Percentiles rank a stretch among this genome's conserved stretches.
These are phyloP conservation scores for Habrosyne pyritoides DNA, from an alignment of 2,888 invertebrate genomes.

Conservation along the genomic window DNA sequence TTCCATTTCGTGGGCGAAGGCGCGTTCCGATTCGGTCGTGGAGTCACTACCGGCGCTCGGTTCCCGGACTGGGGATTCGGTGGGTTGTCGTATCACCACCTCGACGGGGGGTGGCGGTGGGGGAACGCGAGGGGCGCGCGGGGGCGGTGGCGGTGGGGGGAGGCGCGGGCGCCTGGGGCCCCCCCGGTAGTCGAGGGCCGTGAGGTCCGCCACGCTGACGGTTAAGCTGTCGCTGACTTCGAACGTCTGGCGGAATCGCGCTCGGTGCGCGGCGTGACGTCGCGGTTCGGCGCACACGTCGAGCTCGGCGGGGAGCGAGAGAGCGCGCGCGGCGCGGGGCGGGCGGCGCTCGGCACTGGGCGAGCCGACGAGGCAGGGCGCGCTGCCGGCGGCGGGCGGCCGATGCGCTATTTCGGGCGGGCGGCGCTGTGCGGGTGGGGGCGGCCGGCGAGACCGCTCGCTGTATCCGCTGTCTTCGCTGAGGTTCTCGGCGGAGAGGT, in stretches of 20 bases:
- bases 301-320: constrained; percentile 86
- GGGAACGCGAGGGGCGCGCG: constrained; percentile 42
- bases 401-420: constrained; percentile 65
- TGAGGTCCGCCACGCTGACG: constrained; percentile 85
- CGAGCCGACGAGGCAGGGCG: constrained; percentile 63
- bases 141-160: constrained; percentile 65
- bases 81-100: constrained; percentile 42
- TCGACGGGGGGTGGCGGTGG: constrained; percentile 58
- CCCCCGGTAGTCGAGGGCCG: constrained; percentile 82
- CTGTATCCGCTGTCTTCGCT: constrained; percentile 92
- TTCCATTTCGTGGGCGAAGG: constrained; percentile 76
- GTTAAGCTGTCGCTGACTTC: constrained; percentile 79
- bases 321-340: constrained; percentile 68
- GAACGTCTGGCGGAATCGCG: constrained; percentile 75
- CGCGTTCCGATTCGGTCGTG: constrained; percentile 75
- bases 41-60: constrained; percentile 77
- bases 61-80: constrained; percentile 61
- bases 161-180: constrained; percentile 65
- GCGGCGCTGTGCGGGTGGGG: constrained; percentile 56
- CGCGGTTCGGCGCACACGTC: constrained; percentile 83
- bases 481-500: constrained; percentile 89
- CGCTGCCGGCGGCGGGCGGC: constrained; percentile 64
- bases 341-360: constrained; percentile 65
- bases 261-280: constrained; percentile 59
- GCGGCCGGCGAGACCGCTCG: constrained; percentile 79